Percentiles rank a stretch among this genome's conserved stretches.
These are phyloP conservation scores for Tipula unca DNA, from an alignment of 2,888 invertebrate genomes.

Conservation along the genomic window DNA sequence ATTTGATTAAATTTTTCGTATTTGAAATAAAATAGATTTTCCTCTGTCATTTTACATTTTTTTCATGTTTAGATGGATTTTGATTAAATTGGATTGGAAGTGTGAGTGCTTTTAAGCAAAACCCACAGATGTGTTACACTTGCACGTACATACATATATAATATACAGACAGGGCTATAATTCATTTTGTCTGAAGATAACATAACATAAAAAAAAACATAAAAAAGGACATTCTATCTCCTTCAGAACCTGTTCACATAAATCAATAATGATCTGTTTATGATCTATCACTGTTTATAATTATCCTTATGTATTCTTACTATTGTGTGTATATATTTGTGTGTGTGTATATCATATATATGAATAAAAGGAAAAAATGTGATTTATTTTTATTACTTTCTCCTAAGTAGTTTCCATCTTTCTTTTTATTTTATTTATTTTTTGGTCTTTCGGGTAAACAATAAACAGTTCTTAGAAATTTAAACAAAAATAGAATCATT, in stretches of 20 bases:
- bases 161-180: neutral
- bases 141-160: too few species aligned
- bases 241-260: neutral
- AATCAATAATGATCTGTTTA: slow-evolving; percentile 14
- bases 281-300: slow-evolving; percentile 8
- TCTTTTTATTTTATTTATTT: neutral
- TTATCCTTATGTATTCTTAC: neutral
- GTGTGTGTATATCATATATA: neutral
- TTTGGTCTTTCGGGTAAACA: neutral
- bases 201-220: neutral
- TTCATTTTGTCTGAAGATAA: neutral
- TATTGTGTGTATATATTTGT: neutral
- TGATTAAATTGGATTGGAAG: neutral
- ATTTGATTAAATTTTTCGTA: neutral
- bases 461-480: neutral
- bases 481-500: neutral
- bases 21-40: neutral
- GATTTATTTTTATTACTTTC: slow-evolving; percentile 14
- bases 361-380: neutral
- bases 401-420: neutral
- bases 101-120: neutral
- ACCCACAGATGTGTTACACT: neutral
- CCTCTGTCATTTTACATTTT: neutral
- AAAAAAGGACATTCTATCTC: slow-evolving; percentile 14
- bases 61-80: neutral